Percentiles rank a stretch among this genome's conserved stretches.
phyloP scores from a whole-genome alignment of 2,888 invertebrate species.

The Bursaphelenchus okinawaensis region DNA sequence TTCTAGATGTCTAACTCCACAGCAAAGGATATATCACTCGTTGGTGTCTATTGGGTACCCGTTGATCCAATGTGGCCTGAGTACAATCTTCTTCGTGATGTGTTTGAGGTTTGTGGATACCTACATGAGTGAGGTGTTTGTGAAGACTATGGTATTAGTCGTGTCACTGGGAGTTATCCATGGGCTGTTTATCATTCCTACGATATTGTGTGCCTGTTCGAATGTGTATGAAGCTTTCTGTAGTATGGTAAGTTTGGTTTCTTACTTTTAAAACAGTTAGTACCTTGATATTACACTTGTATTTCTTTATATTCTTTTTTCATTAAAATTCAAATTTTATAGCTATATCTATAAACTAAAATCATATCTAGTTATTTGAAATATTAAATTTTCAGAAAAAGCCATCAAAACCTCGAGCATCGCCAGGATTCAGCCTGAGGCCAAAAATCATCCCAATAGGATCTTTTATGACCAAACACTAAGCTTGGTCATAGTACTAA shows the following conservation, averaged over 20 bases:
- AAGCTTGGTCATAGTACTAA: too few relatives aligned
- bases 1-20: neutral
- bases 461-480: neutral
- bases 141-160: constrained; percentile 54
- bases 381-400: neutral
- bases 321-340: neutral
- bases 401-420: neutral
- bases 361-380: too few relatives aligned
- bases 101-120: constrained; percentile 48
- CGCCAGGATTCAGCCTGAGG: neutral
- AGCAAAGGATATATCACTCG: constrained; percentile 25
- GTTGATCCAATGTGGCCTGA: constrained; percentile 48
- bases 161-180: constrained; percentile 49
- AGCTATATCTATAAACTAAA: neutral
- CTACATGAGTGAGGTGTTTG: constrained; percentile 53
- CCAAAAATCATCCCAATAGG: neutral
- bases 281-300: neutral
- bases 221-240: constrained; percentile 22
- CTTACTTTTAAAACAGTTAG: neutral
- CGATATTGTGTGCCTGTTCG: constrained; percentile 47
- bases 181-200: constrained; percentile 47
- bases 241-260: neutral
- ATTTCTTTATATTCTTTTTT: neutral
- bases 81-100: constrained; percentile 45
- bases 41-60: constrained; percentile 50